phyloP scores from a whole-genome alignment of 1,140 invertebrate genomes.

The Samia ricini region DNA sequence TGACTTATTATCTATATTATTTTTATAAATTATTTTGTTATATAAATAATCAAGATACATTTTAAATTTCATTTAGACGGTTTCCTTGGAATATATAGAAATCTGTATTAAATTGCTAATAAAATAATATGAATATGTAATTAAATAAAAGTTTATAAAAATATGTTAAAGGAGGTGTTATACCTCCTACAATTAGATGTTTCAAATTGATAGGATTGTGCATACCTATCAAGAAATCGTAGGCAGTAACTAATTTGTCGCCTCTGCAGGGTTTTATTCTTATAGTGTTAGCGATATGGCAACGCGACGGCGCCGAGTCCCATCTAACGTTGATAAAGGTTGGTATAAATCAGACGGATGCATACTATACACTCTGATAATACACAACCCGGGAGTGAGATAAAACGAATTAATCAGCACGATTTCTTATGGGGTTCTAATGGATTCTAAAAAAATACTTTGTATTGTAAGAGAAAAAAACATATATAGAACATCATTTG shows the following conservation, averaged over 20 bases:
- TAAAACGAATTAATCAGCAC: constrained; percentile 11
- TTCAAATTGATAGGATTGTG: not conserved
- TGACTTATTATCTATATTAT: no score
- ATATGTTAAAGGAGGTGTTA: no score
- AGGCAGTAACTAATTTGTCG: not conserved
- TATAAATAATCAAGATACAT: no score
- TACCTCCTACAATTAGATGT: no score
- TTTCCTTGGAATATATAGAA: no score
- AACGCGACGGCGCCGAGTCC: constrained; percentile 8
- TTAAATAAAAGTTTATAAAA: no score
- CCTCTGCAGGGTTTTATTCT: not conserved
- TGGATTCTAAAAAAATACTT: constrained; percentile 3
- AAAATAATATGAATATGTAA: no score
- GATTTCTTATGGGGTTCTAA: not conserved
- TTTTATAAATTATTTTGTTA: no score
- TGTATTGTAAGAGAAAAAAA: not conserved
- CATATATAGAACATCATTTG: not conserved
- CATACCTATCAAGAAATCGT: not conserved
- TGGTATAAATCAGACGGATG: constrained; percentile 10
- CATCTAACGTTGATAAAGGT: constrained; percentile 6
- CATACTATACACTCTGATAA: constrained; percentile 9
- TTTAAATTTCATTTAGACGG: no score
- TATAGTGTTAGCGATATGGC: not conserved
- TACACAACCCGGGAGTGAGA: constrained; percentile 4
- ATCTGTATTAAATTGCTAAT: no score